These are phyloP conservation scores for Polydrusus tereticollis DNA, from an alignment of 2,888 invertebrate species.

Conservation along the genomic window DNA sequence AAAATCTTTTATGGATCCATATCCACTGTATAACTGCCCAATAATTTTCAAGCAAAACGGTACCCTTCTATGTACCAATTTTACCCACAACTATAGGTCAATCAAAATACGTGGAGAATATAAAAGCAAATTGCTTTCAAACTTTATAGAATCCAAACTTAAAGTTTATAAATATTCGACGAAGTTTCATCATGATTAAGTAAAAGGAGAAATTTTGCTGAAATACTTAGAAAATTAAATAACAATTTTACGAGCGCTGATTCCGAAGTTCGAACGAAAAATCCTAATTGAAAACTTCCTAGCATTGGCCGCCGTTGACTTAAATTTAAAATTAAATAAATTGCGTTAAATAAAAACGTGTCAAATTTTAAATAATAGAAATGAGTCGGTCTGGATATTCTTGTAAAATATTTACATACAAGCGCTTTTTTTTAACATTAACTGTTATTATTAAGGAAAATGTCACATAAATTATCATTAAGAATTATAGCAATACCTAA, in stretches of 20 bases:
- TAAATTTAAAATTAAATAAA: background rate
- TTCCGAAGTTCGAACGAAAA: background rate
- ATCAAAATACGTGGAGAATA: background rate
- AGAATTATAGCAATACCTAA: no score
- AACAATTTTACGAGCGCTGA: background rate
- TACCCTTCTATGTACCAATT: no score
- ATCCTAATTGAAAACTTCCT: background rate
- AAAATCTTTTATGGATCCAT: no score
- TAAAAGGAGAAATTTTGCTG: background rate
- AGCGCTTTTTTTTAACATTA: no score
- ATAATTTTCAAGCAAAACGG: background rate
- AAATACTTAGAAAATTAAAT: background rate
- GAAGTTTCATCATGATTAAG: background rate
- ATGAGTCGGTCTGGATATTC: no score
- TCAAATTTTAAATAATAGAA: no score
- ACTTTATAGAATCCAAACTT: background rate
- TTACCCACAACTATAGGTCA: background rate
- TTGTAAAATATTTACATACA: no score
- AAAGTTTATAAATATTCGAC: background rate
- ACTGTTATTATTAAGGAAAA: no score
- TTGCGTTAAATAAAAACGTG: no score
- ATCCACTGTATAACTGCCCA: no score
- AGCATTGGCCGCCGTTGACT: background rate
- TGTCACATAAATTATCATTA: no score
- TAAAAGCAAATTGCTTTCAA: background rate